Evolutionary conservation across 2,113 vertebrate species (phyloP).

Genomic region (Crotalus horridus): DNA sequence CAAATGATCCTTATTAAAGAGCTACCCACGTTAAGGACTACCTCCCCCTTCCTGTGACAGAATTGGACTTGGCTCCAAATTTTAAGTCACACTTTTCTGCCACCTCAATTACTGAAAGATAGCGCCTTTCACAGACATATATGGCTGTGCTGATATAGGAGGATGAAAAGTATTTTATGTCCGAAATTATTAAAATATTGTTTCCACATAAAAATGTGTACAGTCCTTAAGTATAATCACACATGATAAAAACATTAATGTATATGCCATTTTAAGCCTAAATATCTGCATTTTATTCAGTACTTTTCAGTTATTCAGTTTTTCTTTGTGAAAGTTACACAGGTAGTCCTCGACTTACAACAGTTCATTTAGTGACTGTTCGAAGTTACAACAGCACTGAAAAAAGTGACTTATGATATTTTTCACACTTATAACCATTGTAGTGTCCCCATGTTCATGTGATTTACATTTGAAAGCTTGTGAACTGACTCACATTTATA

Average conservation of each 20-base stretch:
- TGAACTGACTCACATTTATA: too few species aligned
- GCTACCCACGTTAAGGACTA: neutral
- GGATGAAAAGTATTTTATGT: too few species aligned
- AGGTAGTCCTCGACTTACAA: too few species aligned
- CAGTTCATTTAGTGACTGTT: too few species aligned
- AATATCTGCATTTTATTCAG: neutral
- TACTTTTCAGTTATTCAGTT: neutral
- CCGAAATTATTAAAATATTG: neutral
- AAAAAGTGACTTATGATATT: too few species aligned
- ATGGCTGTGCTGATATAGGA: neutral
- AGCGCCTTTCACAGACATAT: neutral
- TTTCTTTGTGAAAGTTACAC: neutral
- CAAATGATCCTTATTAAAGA: neutral
- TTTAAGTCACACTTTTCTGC: neutral
- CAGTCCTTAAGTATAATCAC: neutral
- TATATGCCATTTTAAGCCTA: neutral
- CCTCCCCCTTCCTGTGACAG: neutral
- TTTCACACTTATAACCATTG: too few species aligned
- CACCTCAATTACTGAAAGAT: neutral
- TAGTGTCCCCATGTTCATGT: too few species aligned
- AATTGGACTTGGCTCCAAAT: neutral
- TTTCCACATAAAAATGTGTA: neutral
- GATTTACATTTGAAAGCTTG: too few species aligned
- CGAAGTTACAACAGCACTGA: too few species aligned
- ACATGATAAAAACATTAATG: neutral